Conservation (phyloP, 2,888 invertebrate species). For the Neelides folsomi region DNA sequence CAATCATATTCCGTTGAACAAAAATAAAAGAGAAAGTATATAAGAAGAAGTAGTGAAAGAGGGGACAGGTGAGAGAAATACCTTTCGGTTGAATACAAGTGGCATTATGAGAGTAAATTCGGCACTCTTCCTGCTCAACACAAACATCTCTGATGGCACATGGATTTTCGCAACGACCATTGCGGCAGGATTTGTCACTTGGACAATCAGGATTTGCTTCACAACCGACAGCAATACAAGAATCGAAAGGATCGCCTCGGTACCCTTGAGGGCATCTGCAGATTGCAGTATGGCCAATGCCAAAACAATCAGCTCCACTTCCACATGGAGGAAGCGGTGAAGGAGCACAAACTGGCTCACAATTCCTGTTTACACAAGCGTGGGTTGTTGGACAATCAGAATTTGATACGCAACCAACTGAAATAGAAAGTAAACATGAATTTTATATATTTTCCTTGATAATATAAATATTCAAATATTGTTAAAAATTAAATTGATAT, state of each 20-base stretch:
- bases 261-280: conserved; percentile 36
- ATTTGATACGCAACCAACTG: conserved; percentile 55
- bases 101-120: conserved; percentile 64
- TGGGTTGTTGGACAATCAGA: conserved; percentile 69
- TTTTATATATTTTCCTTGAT: not conserved
- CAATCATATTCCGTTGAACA: not conserved
- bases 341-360: conserved; percentile 57
- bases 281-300: conserved; percentile 34
- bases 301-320: conserved; percentile 34
- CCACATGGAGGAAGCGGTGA: conserved; percentile 35
- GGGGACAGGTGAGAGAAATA: not conserved
- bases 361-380: conserved; percentile 67
- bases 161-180: conserved; percentile 72
- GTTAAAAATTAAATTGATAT: conserved; percentile 3
- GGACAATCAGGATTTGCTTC: conserved; percentile 78
- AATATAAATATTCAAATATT: not conserved
- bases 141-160: conserved; percentile 66
- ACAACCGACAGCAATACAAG: conserved; percentile 53
- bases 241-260: conserved; percentile 36
- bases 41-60: conserved; percentile 7
- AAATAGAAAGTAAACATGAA: conserved; percentile 6
- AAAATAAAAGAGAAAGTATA: conserved; percentile 5
- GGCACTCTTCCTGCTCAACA: conserved; percentile 55
- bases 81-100: conserved; percentile 63
- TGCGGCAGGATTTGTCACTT: conserved; percentile 66